Base-by-base conservation (phyloP, 2,797 vertebrate species). In the Lemur catta region DNA sequence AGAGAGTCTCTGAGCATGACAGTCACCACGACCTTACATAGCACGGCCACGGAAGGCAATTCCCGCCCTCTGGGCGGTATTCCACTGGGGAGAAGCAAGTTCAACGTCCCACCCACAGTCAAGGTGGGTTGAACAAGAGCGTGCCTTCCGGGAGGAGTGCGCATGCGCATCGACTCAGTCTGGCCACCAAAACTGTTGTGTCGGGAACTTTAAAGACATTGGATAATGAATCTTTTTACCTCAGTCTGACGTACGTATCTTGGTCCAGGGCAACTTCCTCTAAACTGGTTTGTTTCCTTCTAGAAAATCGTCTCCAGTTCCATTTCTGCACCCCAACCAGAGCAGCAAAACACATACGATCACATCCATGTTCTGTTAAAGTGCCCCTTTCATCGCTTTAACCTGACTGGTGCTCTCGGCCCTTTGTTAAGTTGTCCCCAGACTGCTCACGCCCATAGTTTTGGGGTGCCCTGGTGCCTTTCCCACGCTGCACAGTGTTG, bases 111-210 rank as follows among this genome's bases (percentile, higher is more conserved):
- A 55, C 11, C 0, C 55, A 57, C 8, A n/a, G 48, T 72, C 41
- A 17, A 3, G 5, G 41, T 14, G 48, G 55, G 30, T 69, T 33
- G 28, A 6, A 24, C 22, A 50, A 57, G 35, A 6, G 12, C 38
- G 2, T 26, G 8, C 50, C 33, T 61, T 33, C 74, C 7, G 38
- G 35, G n/a, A 75, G 46, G 26, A 65, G 8, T 10, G 61, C 35
- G 38, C 26, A 35, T 0, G 2, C 1, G 4, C 4, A 2, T 22
- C 9, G 4, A 15, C 52, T 50, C 2, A 20, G 41, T 46, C 26
- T 61, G 52, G 18, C 18, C 28, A 43, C 18, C 52, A 59, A 28
- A 59, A n/a, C 24, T 28, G 4, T 38, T 30, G 4, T 30, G 24
- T 61, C 2, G 26, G 30, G 10, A 76, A 63, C 50, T 30, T n/a